Conservation (phyloP, 2,113 vertebrate genomes). For the Leucopsar rothschildi region DNA sequence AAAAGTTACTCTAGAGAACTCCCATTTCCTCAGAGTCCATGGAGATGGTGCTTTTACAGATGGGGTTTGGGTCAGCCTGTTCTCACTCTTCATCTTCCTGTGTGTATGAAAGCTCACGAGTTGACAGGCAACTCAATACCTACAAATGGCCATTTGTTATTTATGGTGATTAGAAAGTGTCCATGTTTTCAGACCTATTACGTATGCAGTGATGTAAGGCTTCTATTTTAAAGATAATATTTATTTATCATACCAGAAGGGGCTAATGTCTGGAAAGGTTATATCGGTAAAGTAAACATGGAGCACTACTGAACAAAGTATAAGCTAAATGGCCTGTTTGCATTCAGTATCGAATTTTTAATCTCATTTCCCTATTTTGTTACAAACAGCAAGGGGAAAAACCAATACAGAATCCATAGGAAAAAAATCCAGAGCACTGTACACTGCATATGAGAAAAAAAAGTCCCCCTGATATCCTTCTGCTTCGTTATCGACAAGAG, state of each 20-base stretch:
- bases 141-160: constrained; percentile 15
- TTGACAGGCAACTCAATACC: background rate
- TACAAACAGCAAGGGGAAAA: constrained; percentile 21
- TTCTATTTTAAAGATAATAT: constrained; percentile 58
- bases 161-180: constrained; percentile 20
- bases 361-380: constrained; percentile 61
- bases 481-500: background rate
- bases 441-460: background rate
- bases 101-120: background rate
- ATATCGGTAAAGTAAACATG: constrained; percentile 43
- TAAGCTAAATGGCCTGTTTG: constrained; percentile 39
- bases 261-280: constrained; percentile 48
- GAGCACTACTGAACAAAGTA: constrained; percentile 28
- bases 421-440: constrained; percentile 4
- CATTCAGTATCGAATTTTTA: constrained; percentile 50
- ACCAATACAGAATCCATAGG: background rate
- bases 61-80: background rate
- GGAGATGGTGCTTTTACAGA: background rate
- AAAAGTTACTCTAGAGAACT: background rate
- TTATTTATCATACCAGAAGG: constrained; percentile 52
- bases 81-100: background rate
- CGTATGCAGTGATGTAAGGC: constrained; percentile 41
- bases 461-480: background rate
- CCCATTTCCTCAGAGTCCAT: background rate
- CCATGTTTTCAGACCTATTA: background rate